Percentiles rank a stretch among this genome's conserved stretches.
phyloP scores from a whole-genome alignment of 2,797 vertebrate genomes.

The Erethizon dorsatum region DNA sequence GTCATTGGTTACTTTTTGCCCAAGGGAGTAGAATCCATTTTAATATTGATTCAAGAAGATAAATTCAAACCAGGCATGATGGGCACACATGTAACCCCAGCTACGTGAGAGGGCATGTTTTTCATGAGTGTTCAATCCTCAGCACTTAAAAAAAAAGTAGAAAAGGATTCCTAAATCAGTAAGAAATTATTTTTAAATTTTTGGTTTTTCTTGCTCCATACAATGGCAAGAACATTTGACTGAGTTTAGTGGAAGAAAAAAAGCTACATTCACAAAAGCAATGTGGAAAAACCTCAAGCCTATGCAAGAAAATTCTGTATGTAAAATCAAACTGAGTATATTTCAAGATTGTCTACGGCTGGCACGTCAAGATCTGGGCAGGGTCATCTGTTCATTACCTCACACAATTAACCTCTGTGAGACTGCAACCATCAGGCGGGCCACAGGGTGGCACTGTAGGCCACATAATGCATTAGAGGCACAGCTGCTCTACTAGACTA shows the following conservation, averaged over 20 bases:
- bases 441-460: slow-evolving; percentile 56
- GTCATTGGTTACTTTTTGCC: not conserved
- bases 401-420: not conserved
- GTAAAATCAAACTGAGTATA: not conserved
- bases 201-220: not conserved
- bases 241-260: not conserved
- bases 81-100: not conserved
- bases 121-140: not conserved
- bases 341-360: not conserved
- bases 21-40: slow-evolving; percentile 12
- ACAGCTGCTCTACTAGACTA: not conserved
- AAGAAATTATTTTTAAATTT: slow-evolving; percentile 10
- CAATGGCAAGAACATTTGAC: not conserved
- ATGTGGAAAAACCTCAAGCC: not conserved
- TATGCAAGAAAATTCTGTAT: not conserved
- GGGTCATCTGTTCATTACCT: not conserved
- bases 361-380: not conserved
- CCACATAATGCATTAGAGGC: not conserved
- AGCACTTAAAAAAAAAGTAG: not conserved
- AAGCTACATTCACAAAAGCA: not conserved
- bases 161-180: slow-evolving; percentile 15
- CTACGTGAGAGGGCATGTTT: not conserved
- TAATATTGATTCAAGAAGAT: not conserved
- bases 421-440: not conserved
- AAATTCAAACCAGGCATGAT: not conserved